Evolutionary conservation across 2,888 invertebrate species (phyloP).

Genomic region (Meandrusa payeni): DNA sequence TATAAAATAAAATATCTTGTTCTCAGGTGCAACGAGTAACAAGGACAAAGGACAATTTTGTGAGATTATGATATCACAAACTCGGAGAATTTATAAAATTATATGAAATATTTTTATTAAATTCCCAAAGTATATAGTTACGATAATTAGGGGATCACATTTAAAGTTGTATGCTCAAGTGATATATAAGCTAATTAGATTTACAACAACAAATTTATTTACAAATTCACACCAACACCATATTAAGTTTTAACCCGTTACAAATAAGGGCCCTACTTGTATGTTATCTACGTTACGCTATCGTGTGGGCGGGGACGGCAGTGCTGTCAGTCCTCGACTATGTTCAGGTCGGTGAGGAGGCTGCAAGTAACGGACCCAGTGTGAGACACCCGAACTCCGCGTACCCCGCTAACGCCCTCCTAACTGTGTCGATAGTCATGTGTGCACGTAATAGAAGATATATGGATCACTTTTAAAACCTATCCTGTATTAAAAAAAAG

Average conservation of each 20-base stretch:
- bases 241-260: neutral
- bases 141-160: too few species aligned
- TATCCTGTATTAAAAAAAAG: too few species aligned
- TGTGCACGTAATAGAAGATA: too few species aligned
- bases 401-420: slow-evolving; percentile 21
- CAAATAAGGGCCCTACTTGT: slow-evolving; percentile 12
- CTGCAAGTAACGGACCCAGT: slow-evolving; percentile 63
- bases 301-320: slow-evolving; percentile 13
- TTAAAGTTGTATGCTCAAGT: too few species aligned
- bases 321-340: slow-evolving; percentile 69
- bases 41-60: too few species aligned
- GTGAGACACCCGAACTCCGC: slow-evolving; percentile 39
- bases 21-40: too few species aligned
- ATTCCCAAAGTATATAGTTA: too few species aligned
- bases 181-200: too few species aligned
- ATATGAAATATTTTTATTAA: neutral
- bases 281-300: slow-evolving; percentile 18
- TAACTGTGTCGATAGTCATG: slow-evolving; percentile 2
- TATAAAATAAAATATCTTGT: too few species aligned
- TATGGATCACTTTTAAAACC: too few species aligned
- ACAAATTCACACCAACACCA: neutral
- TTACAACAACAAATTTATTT: neutral
- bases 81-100: neutral
- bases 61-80: slow-evolving; percentile 3
- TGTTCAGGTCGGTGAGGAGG: slow-evolving; percentile 75